Evolutionary conservation across 2,888 invertebrate genomes (phyloP), one percentile per base, ranked within the genome.

Genomic region (Synergus umbraculus): DNA sequence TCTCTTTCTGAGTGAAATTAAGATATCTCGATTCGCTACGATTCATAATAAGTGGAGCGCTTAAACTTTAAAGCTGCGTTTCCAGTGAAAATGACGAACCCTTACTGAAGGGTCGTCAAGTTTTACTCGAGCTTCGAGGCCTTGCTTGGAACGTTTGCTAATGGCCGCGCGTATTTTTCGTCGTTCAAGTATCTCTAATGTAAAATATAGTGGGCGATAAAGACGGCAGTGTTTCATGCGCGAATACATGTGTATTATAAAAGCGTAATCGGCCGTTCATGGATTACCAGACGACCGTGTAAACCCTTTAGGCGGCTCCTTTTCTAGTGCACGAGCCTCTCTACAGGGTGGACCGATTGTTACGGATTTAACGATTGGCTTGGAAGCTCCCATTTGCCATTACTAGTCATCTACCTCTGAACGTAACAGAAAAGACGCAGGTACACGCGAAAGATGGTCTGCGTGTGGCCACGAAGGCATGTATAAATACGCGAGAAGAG

Each of bases 401-500:
- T 49, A 69, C 46, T 69, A 46, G 22, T 29, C n/a, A 49, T 46
- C 22, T 29, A 46, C 69, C 9, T 49, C 15, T 46, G 7, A 8
- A 58, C 76, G 78, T 46, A 78, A 65, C 78, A 79, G 76, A 82
- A 81, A 81, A 79, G 79, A 81, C 79, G 66, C 54, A 78, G 80
- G 84, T 85, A 84, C 77, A 78, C 81, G 83, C 83, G 37, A 37
- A 79, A 64, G 78, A 81, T 85, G 83, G 86, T 83, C 90, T 89
- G 89, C 89, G 91, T 90, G 90, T 90, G 90, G 91, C 89, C 90
- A 84, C 86, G 85, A 87, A 88, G 88, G 89, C 88, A 90, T 89
- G 88, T 91, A 92, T 91, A 92, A 92, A 91, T 91, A 92, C 91
- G 90, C 91, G 91, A 91, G 90, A 91, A 91, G 89, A 90, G 89